Conservation (phyloP, 2,888 invertebrate genomes). For the Rapana venosa region DNA sequence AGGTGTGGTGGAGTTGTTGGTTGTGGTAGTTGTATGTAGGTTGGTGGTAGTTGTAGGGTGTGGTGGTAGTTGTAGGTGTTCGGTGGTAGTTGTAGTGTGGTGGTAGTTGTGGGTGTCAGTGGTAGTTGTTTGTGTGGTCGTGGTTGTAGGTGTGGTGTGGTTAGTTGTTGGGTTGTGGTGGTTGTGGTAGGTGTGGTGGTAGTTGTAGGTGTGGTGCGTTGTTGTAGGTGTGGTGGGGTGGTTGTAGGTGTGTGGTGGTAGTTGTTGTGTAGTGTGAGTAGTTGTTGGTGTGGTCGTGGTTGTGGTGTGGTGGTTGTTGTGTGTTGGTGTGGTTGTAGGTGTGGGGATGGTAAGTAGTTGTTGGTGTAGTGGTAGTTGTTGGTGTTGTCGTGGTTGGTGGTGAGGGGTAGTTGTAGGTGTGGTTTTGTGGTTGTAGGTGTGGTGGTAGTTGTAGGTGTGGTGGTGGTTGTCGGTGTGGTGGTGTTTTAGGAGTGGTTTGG, state of each 20-base stretch:
- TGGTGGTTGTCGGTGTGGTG: not conserved
- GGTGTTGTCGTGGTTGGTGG: not conserved
- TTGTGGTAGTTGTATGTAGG: not conserved
- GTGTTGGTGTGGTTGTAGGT: not conserved
- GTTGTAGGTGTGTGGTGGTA: no score
- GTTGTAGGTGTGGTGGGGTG: no score
- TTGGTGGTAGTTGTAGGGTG: not conserved
- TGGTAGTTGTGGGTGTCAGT: not conserved
- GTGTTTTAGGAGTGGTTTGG: not conserved
- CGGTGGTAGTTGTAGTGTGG: not conserved
- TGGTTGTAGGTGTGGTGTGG: not conserved
- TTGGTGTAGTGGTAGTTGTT: not conserved
- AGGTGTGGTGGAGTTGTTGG: not conserved
- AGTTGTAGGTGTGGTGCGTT: not conserved
- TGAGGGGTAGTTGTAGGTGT: not conserved
- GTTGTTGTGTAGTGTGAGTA: no score
- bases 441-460: not conserved
- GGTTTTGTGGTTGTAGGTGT: not conserved
- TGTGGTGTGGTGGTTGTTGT: no score
- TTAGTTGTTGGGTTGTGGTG: not conserved
- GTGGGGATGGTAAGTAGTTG: not conserved
- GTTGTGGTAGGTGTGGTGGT: not conserved
- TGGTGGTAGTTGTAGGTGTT: not conserved
- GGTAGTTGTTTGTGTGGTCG: not conserved
- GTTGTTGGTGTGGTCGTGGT: no score